These are phyloP conservation scores for Muschampia plurimacula DNA, from an alignment of 2,888 invertebrate species.

Conservation along the genomic window DNA sequence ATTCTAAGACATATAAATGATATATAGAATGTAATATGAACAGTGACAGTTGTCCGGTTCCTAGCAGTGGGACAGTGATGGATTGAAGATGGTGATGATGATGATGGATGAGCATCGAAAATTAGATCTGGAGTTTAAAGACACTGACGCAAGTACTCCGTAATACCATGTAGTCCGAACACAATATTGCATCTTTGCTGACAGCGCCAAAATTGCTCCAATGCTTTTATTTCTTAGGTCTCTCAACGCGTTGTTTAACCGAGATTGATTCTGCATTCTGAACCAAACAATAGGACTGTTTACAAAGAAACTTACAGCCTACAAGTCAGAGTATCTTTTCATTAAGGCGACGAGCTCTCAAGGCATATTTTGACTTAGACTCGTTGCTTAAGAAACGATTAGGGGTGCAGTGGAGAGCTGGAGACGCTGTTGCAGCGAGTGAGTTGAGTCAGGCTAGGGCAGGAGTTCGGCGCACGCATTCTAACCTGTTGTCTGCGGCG, in stretches of 20 bases:
- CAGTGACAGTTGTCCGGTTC: too few relatives aligned
- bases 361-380: too few relatives aligned
- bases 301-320: background rate
- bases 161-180: background rate
- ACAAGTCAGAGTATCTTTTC: background rate
- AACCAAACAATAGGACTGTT: background rate
- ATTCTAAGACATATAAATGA: too few relatives aligned
- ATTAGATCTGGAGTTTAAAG: background rate
- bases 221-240: background rate
- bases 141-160: background rate
- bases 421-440: constrained; percentile 41
- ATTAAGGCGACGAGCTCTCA: background rate
- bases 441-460: constrained; percentile 25
- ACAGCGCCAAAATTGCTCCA: constrained; percentile 10
- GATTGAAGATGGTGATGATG: too few relatives aligned
- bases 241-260: constrained; percentile 8
- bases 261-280: constrained; percentile 11
- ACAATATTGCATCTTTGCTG: constrained; percentile 5
- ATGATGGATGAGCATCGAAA: background rate
- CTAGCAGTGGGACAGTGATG: too few relatives aligned
- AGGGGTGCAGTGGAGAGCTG: constrained; percentile 9
- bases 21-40: too few relatives aligned
- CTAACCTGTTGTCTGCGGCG: constrained; percentile 70
- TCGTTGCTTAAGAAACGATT: background rate
- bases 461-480: constrained; percentile 69